These are phyloP conservation scores for Sinocyclocheilus rhinocerous DNA, from an alignment of 2,113 vertebrate species.

Conservation along the genomic window DNA sequence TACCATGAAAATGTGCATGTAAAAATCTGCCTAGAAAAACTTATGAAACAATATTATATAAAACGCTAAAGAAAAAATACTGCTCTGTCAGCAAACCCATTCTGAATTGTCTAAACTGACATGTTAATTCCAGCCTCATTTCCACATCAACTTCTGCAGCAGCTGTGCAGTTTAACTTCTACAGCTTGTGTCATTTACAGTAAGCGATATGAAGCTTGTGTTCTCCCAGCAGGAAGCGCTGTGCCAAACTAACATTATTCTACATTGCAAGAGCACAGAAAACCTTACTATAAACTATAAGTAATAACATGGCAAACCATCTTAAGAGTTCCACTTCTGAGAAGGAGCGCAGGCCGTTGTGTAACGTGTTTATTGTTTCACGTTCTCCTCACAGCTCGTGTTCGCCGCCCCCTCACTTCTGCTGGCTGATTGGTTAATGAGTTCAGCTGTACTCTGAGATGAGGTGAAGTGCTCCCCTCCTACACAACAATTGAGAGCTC, in stretches of 20 bases:
- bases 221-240: neutral
- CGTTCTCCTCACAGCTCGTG: conserved; percentile 35
- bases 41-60: neutral
- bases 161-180: neutral
- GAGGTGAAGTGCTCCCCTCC: conserved; percentile 65
- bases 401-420: conserved; percentile 63
- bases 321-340: conserved; percentile 37
- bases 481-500: conserved; percentile 58
- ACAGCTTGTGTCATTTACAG: conserved; percentile 6
- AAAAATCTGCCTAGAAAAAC: neutral
- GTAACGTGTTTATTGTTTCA: conserved; percentile 68
- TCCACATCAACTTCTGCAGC: neutral
- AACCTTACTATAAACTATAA: neutral
- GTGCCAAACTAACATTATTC: neutral
- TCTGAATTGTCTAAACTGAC: neutral
- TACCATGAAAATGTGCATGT: too few species aligned
- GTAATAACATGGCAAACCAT: neutral
- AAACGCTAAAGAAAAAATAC: neutral
- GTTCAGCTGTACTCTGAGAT: conserved; percentile 57
- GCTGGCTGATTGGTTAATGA: conserved; percentile 71
- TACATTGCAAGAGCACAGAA: neutral
- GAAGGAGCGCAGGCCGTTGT: conserved; percentile 41
- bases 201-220: conserved; percentile 8
- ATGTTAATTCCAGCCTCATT: neutral
- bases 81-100: neutral